Evolutionary conservation across 2,113 vertebrate genomes (phyloP).

Genomic region (Pelvicachromis taeniatus): DNA sequence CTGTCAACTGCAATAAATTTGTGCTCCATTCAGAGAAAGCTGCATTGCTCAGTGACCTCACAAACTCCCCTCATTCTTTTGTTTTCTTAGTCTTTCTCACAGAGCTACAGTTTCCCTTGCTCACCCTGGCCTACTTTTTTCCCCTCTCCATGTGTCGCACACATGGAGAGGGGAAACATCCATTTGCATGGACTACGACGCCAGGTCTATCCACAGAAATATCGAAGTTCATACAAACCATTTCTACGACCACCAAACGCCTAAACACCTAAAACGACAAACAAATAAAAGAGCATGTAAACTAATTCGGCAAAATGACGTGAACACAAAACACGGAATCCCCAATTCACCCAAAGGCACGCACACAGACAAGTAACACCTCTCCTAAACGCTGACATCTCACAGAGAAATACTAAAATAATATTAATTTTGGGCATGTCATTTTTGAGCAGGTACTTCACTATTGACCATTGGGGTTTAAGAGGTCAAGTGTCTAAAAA

Average conservation of each 20-base stretch:
- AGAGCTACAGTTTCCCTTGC: background rate
- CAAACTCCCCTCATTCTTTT: background rate
- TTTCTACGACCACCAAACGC: too few species aligned
- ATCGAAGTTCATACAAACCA: too few species aligned
- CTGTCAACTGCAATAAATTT: background rate
- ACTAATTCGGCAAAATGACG: too few species aligned
- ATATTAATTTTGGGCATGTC: too few species aligned
- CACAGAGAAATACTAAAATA: too few species aligned
- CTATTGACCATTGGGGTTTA: too few species aligned
- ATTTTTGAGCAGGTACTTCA: too few species aligned
- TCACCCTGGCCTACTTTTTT: background rate
- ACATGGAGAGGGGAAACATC: background rate
- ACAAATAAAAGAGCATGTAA: too few species aligned
- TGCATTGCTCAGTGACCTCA: background rate
- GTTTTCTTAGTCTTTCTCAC: background rate
- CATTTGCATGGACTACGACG: fast-evolving
- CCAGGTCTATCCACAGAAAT: background rate
- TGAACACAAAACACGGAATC: too few species aligned
- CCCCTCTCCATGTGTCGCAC: background rate
- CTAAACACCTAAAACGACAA: too few species aligned
- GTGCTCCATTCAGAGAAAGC: background rate
- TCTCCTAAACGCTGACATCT: background rate
- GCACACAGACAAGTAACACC: fast-evolving
- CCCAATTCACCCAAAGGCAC: background rate
- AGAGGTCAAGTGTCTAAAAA: background rate